Evolutionary conservation across 2,888 invertebrate genomes (phyloP), one percentile per base, ranked within the genome.

Genomic region (Sericinus montela): DNA sequence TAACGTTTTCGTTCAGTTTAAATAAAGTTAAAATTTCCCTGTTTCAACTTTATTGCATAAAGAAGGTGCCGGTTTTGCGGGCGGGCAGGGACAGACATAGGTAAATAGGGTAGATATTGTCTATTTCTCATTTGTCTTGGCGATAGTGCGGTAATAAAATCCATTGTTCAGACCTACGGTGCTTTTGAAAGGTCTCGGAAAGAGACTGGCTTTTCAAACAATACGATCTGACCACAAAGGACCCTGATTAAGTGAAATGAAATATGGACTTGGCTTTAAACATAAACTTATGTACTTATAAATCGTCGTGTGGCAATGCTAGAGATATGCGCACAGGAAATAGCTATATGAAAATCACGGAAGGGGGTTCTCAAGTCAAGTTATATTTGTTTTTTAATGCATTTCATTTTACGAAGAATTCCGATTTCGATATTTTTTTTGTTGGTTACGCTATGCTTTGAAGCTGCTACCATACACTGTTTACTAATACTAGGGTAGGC

Each of bases 121-220:
- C 71, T 82, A 79, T 84, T 79, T 75, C 79, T 81, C 85, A 84
- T 87, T 86, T 84, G 83, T 86, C 85, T 86, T 83, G 70, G 68
- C 72, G 72, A 77, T 80, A 76, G 76, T 78, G 72, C 55, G 73
- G 59, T 51, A 72, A 76, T 77, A 78, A 78, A 78, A 77, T 69
- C 75, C 72, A 79, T 81, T 84, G 80, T 82, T 56, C 56, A 53
- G 59, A 61, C 57, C 55, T 59, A 53, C 51, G 51, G 44, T 56
- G 57, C 56, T 53, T 58, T 55, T 59, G 58, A 59, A 52, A 58
- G 50, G 54, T 45, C 48, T 47, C 45, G 42, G 42, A 48, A 59
- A 61, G 60, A 61, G 67, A 65, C 58, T 57, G 62, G 63, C 52
- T 57, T 54, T 54, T 53, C 50, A 53, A 62, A 62, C 61, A 61